Base-by-base conservation (phyloP, 2,888 invertebrate genomes). In the Agrypnus murinus region DNA sequence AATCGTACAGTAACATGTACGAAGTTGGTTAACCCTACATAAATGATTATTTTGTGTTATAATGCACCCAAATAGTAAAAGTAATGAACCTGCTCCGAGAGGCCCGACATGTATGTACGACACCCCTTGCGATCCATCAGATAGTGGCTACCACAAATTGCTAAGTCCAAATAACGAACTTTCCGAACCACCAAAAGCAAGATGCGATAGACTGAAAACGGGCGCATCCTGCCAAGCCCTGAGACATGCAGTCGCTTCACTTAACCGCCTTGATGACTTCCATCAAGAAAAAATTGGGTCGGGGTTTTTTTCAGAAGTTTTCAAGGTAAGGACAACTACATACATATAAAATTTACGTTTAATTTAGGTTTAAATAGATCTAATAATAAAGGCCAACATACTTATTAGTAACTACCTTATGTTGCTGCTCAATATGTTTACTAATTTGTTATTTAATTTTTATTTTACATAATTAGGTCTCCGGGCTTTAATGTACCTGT, bases 251-350 rank as follows among this genome's bases (percentile, higher is more conserved):
- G 96, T 98, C 65, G 94, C 96, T 57, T 94, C 95, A 46, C 89
- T 98, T 63, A 95, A 96, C 84, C 92, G 97, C 48, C 91, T 97
- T 77, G 97, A 98, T 87, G 98, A 98, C 88, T 98, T 98, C 86
- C 89, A 92, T 77, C 91, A 93, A 84, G 97, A 97, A 86, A 95
- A 95, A 87, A 95, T 98, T 81, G 98, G 98, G 55, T 90, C 93
- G 59, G 98, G 98, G 75, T 98, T 98, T 88, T 98, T 98, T 88
- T 98, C 98, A 3, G 96, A 97, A 88, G 98, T 98, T 74, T 98
- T 95, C 87, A 98, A 98, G 94, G 98, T 98, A 88, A 89, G 91
- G 45, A 69, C 60, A 45, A 55, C 46, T 34, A n/a, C n/a, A n/a
- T n/a, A n/a, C n/a, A n/a, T 57, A 40, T 55, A 45, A 25, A 32